Conservation (phyloP, 2,888 invertebrate species). For the Hedychridium roseum region DNA sequence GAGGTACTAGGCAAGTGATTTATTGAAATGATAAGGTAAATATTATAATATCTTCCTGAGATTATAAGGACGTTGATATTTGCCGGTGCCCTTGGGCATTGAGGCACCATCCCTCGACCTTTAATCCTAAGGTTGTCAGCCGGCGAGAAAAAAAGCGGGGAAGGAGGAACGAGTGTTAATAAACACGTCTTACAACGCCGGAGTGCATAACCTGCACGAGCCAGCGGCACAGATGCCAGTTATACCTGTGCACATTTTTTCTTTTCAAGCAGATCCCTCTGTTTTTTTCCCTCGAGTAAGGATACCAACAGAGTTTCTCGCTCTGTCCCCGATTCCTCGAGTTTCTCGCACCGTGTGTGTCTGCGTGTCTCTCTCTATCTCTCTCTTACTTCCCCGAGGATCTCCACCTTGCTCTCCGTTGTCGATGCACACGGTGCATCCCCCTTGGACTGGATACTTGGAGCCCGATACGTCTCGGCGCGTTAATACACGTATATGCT, state of each 20-base stretch:
- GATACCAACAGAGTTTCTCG: too few species aligned
- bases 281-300: slow-evolving; percentile 6
- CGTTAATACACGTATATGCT: too few species aligned
- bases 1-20: too few species aligned
- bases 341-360: slow-evolving; percentile 10
- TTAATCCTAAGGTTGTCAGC: slow-evolving; percentile 5
- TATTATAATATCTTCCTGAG: too few species aligned
- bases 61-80: too few species aligned
- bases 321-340: slow-evolving; percentile 14
- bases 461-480: too few species aligned
- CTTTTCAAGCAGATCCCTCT: background rate
- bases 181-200: slow-evolving; percentile 47
- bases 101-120: slow-evolving; percentile 12
- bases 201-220: slow-evolving; percentile 53
- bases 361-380: slow-evolving; percentile 5
- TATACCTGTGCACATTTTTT: slow-evolving; percentile 5
- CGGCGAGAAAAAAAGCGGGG: slow-evolving; percentile 11
- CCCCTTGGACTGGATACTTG: too few species aligned
- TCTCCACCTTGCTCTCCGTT: too few species aligned
- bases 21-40: too few species aligned
- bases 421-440: too few species aligned
- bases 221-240: slow-evolving; percentile 30
- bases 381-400: slow-evolving; percentile 1
- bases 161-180: slow-evolving; percentile 40
- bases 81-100: too few species aligned